phyloP scores from a whole-genome alignment of 2,797 vertebrate species.

The Helostoma temminkii region DNA sequence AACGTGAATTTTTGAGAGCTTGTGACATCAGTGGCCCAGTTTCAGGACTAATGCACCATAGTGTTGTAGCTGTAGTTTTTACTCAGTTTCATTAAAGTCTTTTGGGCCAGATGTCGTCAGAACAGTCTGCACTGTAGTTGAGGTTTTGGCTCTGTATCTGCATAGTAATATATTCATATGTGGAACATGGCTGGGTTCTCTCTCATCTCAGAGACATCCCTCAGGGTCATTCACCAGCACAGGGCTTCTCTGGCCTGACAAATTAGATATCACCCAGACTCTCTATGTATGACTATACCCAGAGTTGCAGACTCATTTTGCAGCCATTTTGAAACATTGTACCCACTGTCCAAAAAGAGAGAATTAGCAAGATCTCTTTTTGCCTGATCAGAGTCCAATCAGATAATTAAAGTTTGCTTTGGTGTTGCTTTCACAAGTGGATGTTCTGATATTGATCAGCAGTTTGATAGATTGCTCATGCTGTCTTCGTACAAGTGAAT shows the following conservation, averaged over 20 bases:
- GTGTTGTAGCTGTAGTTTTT: constrained; percentile 1
- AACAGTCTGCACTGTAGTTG: constrained; percentile 44
- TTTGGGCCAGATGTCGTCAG: constrained; percentile 51
- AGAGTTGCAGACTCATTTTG: background rate
- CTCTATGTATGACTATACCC: too few species aligned
- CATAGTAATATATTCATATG: constrained; percentile 69
- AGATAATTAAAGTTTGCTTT: too few species aligned
- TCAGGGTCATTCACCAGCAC: constrained; percentile 48
- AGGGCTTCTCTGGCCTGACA: constrained; percentile 33
- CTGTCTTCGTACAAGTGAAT: too few species aligned
- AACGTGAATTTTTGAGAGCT: constrained; percentile 30
- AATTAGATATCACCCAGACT: constrained; percentile 33
- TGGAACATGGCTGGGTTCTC: constrained; percentile 25
- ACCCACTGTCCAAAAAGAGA: background rate
- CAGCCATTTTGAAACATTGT: background rate
- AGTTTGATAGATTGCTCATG: too few species aligned
- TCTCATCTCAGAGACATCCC: constrained; percentile 61
- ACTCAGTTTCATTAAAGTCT: constrained; percentile 39
- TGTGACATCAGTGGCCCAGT: constrained; percentile 44
- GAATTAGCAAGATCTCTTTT: too few species aligned
- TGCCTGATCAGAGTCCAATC: background rate
- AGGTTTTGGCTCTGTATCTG: constrained; percentile 21
- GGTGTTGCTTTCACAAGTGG: too few species aligned
- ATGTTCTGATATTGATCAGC: too few species aligned
- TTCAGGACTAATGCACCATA: constrained; percentile 17